Conservation (phyloP, 2,113 vertebrate genomes). For the Thalassoma bifasciatum region DNA sequence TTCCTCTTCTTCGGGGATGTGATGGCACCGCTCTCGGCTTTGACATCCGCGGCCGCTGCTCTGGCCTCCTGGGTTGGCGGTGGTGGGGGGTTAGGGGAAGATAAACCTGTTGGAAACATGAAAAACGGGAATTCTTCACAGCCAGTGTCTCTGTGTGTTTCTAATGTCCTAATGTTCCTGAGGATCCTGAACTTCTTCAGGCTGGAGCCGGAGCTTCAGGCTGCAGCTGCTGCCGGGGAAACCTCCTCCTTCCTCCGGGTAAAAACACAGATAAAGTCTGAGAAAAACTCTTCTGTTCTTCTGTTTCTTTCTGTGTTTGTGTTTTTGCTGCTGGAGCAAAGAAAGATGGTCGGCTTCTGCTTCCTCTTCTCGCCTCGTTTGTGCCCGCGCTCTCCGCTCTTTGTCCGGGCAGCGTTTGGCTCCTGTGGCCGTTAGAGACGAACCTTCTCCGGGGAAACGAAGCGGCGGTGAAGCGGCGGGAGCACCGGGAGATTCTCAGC, state of each 20-base stretch:
- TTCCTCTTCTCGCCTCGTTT: conserved; percentile 81
- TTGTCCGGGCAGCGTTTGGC: neutral
- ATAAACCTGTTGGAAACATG: conserved; percentile 99
- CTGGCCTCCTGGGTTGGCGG: conserved; percentile 97
- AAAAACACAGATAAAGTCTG: no score
- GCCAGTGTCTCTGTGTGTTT: no score
- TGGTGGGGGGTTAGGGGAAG: conserved; percentile 96
- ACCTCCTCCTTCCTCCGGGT: conserved; percentile 41
- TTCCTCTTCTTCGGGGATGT: conserved; percentile 94
- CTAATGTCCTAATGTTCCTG: no score
- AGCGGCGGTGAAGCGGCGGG: neutral
- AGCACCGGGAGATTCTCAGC: conserved; percentile 4
- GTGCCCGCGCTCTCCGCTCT: conserved; percentile 43
- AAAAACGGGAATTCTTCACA: conserved; percentile 87
- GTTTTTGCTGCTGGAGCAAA: conserved; percentile 85
- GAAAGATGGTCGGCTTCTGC: conserved; percentile 87
- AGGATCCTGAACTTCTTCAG: conserved; percentile 85
- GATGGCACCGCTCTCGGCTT: conserved; percentile 82
- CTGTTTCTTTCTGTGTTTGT: no score
- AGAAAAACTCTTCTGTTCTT: no score
- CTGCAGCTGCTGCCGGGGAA: no score
- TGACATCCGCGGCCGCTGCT: conserved; percentile 94
- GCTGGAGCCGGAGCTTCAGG: no score
- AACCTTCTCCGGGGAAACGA: neutral
- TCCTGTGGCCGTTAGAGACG: neutral